Conservation (phyloP, 2,888 invertebrate genomes). For the Hartigia nigra region DNA sequence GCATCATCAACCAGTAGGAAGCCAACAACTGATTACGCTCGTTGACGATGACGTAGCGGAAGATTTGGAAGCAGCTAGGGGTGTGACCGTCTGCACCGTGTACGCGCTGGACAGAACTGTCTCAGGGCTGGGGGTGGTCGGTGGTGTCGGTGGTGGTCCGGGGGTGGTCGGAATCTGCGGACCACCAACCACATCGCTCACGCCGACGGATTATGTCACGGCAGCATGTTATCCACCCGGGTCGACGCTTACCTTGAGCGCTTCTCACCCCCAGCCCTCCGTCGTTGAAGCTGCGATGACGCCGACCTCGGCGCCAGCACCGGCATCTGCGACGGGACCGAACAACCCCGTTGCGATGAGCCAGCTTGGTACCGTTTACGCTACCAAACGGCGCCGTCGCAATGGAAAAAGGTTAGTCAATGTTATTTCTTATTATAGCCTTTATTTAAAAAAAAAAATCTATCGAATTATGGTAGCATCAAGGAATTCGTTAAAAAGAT, state of each 20-base stretch:
- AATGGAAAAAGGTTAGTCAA: conserved; percentile 92
- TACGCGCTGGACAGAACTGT: conserved; percentile 64
- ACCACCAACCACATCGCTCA: conserved; percentile 48
- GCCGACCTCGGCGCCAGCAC: conserved; percentile 60
- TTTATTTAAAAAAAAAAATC: conserved; percentile 24
- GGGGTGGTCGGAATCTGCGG: conserved; percentile 59
- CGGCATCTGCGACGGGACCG: conserved; percentile 56
- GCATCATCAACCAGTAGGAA: conserved; percentile 13
- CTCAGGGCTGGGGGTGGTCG: conserved; percentile 62
- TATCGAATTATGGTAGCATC: conserved; percentile 14
- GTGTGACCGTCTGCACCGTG: conserved; percentile 61
- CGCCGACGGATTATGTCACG: conserved; percentile 56
- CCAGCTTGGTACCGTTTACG: conserved; percentile 96
- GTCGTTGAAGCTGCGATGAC: conserved; percentile 47
- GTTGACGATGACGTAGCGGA: conserved; percentile 54
- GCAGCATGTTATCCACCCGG: conserved; percentile 54
- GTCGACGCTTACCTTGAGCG: conserved; percentile 62
- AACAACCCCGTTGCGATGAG: conserved; percentile 74
- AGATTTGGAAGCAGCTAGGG: conserved; percentile 40
- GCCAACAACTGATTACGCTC: conserved; percentile 10
- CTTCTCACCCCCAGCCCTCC: conserved; percentile 51
- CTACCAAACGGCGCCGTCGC: conserved; percentile 92
- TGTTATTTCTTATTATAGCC: neutral
- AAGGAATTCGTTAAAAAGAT: neutral
- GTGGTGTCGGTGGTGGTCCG: conserved; percentile 54